Percentiles rank a stretch among this genome's conserved stretches.
Conservation (phyloP, 1,140 invertebrate genomes). For the Phymastichus coffea region DNA sequence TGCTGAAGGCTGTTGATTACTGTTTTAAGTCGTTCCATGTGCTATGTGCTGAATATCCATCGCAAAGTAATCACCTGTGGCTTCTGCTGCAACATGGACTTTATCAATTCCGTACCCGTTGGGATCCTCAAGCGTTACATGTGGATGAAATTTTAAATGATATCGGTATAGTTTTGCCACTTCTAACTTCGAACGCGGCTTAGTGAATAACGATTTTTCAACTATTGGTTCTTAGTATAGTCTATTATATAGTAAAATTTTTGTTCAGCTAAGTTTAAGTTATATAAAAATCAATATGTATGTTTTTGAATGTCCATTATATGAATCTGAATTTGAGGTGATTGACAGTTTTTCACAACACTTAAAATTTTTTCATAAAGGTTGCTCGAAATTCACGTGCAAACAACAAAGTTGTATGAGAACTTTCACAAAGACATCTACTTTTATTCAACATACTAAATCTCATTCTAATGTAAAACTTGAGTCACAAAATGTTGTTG, state of each 20-base stretch:
- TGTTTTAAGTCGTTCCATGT: no score
- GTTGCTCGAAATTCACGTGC: slow-evolving; percentile 21
- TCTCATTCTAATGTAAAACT: slow-evolving; percentile 1
- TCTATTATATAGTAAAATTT: background rate
- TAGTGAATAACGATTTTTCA: no score
- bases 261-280: no score
- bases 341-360: slow-evolving; percentile 17
- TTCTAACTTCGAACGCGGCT: no score
- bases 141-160: slow-evolving; percentile 24
- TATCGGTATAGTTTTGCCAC: background rate
- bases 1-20: slow-evolving; percentile 9
- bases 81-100: slow-evolving; percentile 29
- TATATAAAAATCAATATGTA: no score
- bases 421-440: slow-evolving; percentile 26
- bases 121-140: slow-evolving; percentile 25
- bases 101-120: slow-evolving; percentile 27
- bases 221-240: background rate
- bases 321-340: no score
- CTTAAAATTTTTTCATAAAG: slow-evolving; percentile 28
- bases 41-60: slow-evolving; percentile 24
- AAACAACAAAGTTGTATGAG: no score
- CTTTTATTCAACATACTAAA: slow-evolving; percentile 29
- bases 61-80: slow-evolving; percentile 32
- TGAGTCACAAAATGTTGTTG: no score
- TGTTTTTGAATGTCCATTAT: slow-evolving; percentile 25